Conservation (phyloP, 2,888 invertebrate genomes). For the Spodoptera littoralis region DNA sequence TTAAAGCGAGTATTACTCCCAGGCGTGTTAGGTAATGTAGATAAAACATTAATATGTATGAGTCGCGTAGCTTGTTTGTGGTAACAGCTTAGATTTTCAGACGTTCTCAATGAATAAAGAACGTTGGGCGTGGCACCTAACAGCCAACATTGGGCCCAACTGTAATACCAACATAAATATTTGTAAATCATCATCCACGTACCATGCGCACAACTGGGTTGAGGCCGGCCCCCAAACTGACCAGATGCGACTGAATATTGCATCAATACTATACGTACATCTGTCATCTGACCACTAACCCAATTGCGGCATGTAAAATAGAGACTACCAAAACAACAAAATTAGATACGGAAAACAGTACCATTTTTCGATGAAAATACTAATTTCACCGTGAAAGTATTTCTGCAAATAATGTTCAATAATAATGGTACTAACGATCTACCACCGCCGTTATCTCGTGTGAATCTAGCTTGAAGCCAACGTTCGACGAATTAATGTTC, state of each 20-base stretch:
- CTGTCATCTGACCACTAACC: background rate
- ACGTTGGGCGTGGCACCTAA: conserved; percentile 45
- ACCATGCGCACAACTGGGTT: conserved; percentile 2
- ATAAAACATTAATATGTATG: conserved; percentile 87
- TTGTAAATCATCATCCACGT: conserved; percentile 1
- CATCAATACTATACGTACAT: conserved; percentile 9
- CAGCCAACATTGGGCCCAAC: conserved; percentile 6
- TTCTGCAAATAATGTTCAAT: background rate
- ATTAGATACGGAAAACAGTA: background rate
- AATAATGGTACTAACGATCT: background rate
- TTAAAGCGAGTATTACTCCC: conserved; percentile 75
- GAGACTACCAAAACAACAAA: background rate
- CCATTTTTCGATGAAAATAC: too few relatives aligned
- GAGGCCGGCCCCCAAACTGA: background rate
- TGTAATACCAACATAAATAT: conserved; percentile 14
- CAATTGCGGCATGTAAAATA: background rate
- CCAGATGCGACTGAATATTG: too few relatives aligned
- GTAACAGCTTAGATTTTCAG: conserved; percentile 80
- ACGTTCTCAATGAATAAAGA: conserved; percentile 81
- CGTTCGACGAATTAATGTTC: background rate
- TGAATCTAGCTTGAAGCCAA: conserved; percentile 1
- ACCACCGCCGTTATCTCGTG: background rate
- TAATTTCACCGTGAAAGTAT: too few relatives aligned
- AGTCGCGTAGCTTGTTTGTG: conserved; percentile 79
- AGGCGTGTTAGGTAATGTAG: conserved; percentile 78